Base-by-base conservation (phyloP, 2,113 vertebrate species). In the Passer domesticus region DNA sequence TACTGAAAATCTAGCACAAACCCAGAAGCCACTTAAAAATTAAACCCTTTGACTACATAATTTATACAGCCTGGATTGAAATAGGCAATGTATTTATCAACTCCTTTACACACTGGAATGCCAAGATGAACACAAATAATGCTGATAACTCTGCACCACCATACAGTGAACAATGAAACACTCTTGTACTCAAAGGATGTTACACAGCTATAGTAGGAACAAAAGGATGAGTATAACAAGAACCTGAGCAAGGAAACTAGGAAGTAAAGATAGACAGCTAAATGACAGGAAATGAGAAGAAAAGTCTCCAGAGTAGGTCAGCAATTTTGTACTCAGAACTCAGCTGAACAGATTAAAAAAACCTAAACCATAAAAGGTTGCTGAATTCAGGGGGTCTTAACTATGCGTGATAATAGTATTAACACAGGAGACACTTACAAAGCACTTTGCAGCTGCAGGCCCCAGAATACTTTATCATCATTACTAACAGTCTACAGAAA, bases 31-130 rank as follows among this genome's bases (percentile, higher is more conserved):
- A 33, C 41, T 83, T 80, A 87, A 49, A 31, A 84, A 69, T 33
- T 12, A 92, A 58, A 87, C 79, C 11, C 9, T 80, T 74, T 63
- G 59, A 64, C 15, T 89, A 11, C 20, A 46, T 93, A 37, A 49
- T 31, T 85, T 90, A 77, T 41, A 37, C 23, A 84, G 17, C 62
- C 19, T 86, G 14, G 22, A 63, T n/a, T 69, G 82, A 95, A 86
- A 79, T 9, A 84, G 49, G 50, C 27, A 70, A 60, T 39, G 44
- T 92, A 59, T 89, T 94, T 87, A 44, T 91, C 67, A 96, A 13
- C 55, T 43, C 20, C 37, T 41, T 96, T 83, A 91, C 43, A 95
- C 81, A 89, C 19, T 77, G 78, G 88, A 95, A 92, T 88, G 53
- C 12, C 33, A 91, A 56, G 44, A 63, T 16, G 9, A 68, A 56